Evolutionary conservation across 2,113 vertebrate species (phyloP), one percentile per base, ranked within the genome.

Genomic region (Tympanuchus pallidicinctus): DNA sequence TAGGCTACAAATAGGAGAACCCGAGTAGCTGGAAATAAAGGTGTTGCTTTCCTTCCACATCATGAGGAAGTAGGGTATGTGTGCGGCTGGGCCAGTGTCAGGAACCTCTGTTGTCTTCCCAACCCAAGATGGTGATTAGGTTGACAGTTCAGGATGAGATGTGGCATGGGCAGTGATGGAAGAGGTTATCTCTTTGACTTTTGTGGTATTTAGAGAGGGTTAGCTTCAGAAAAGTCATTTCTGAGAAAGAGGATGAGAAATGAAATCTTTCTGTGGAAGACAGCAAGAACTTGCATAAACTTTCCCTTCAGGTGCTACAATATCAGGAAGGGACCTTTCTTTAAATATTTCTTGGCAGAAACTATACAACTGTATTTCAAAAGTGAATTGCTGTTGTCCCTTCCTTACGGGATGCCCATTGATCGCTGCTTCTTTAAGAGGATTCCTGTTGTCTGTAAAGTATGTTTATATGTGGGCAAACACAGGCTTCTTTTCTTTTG

Each of bases 221-320:
- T 87, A 0, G 0, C 0, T 0, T 50, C 11, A 84, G 20, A 84
- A 76, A 65, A 69, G 7, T 3, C 1, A 50, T 66, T 88, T 61
- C 27, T 61, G 0, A 88, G 27, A 57, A 7, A 32, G 25, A 72
- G 30, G 15, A 8, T 13, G 61, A 70, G 63, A 93, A 85, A 34
- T 71, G 0, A 71, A 6, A 3, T 28, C 70, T 17, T 66, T 69
- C 40, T 21, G 7, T 67, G 40, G 50, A 56, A 75, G 75, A n/a
- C 27, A 15, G 7, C 4, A 22, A 28, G 22, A 71, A 43, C 6
- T 5, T 21, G 2, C 43, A 24, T 67, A 74, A 52, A 32, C 67
- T 77, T 87, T 48, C 27, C 5, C 10, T 60, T 61, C 6, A 42
- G 8, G 24, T 63, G 13, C 47, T 86, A 30, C 18, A 48, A 18